A percentile compares a stretch with the other conserved stretches of the same genome.
These are phyloP conservation scores for Aethina tumida DNA, from an alignment of 1,140 invertebrate genomes.

Conservation along the genomic window DNA sequence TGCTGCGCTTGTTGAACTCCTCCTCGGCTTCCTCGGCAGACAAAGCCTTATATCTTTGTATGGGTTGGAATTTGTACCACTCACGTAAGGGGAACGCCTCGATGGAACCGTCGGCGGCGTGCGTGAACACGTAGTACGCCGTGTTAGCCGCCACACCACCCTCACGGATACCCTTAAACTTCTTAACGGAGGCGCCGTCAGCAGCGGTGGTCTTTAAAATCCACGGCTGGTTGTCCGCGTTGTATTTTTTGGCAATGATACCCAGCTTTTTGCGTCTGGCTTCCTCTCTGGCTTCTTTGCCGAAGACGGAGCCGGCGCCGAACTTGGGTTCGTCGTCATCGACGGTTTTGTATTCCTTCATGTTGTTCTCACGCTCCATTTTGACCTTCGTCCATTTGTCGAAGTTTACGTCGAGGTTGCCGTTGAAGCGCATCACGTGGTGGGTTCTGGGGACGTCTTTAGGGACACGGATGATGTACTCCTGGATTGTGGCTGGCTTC, in stretches of 20 bases:
- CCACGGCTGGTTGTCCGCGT: conserved; percentile 92
- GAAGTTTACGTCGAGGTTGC: conserved; percentile 80
- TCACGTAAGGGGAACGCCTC: conserved; percentile 91
- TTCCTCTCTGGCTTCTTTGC: conserved; percentile 85
- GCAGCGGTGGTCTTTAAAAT: conserved; percentile 81
- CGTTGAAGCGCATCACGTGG: conserved; percentile 89
- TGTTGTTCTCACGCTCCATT: conserved; percentile 91
- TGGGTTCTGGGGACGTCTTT: conserved; percentile 74
- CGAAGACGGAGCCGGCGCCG: conserved; percentile 76
- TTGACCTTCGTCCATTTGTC: conserved; percentile 81
- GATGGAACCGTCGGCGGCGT: conserved; percentile 88
- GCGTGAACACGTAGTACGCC: conserved; percentile 93
- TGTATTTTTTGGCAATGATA: conserved; percentile 77
- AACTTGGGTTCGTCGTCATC: conserved; percentile 89
- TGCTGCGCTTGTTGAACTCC: conserved; percentile 88
- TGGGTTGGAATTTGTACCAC: conserved; percentile 83
- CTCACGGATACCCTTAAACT: conserved; percentile 82
- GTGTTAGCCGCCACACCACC: conserved; percentile 92
- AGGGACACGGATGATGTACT: conserved; percentile 66
- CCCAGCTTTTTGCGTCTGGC: conserved; percentile 89
- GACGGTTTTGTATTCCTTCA: conserved; percentile 72
- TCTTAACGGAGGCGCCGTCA: conserved; percentile 83
- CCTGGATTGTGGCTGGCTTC: conserved; percentile 27
- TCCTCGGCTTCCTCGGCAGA: conserved; percentile 95
- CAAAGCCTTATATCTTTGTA: conserved; percentile 83